phyloP scores from a whole-genome alignment of 2,113 vertebrate species.

The Pseudopipra pipra region DNA sequence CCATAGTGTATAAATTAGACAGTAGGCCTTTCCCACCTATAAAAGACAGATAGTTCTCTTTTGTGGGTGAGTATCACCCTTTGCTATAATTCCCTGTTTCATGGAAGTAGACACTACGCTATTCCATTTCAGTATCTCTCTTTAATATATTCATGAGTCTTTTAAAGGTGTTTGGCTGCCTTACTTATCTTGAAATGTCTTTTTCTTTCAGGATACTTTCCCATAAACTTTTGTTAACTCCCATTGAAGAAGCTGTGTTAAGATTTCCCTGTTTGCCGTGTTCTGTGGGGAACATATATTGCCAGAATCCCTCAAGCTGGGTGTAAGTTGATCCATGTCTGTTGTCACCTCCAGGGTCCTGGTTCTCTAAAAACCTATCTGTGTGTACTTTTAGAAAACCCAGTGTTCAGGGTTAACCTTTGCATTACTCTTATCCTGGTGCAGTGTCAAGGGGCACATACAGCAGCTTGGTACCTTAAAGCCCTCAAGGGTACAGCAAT shows the following conservation, averaged over 20 bases:
- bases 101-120: background rate
- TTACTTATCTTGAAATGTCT: background rate
- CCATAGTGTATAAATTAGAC: background rate
- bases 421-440: background rate
- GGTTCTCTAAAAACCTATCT: background rate
- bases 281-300: background rate
- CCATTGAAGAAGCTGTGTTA: background rate
- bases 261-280: background rate
- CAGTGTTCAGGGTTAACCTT: background rate
- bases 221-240: background rate
- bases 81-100: background rate
- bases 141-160: background rate
- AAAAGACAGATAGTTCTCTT: background rate
- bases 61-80: background rate
- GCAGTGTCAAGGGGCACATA: background rate
- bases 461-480: background rate
- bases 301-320: background rate
- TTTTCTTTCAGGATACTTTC: background rate
- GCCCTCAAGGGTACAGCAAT: background rate
- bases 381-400: background rate
- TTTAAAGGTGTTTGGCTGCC: background rate
- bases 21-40: background rate
- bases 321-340: background rate
- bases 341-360: background rate
- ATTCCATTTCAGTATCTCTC: background rate